These are phyloP conservation scores for Hybognathus amarus DNA, from an alignment of 2,797 vertebrate species.

Conservation along the genomic window DNA sequence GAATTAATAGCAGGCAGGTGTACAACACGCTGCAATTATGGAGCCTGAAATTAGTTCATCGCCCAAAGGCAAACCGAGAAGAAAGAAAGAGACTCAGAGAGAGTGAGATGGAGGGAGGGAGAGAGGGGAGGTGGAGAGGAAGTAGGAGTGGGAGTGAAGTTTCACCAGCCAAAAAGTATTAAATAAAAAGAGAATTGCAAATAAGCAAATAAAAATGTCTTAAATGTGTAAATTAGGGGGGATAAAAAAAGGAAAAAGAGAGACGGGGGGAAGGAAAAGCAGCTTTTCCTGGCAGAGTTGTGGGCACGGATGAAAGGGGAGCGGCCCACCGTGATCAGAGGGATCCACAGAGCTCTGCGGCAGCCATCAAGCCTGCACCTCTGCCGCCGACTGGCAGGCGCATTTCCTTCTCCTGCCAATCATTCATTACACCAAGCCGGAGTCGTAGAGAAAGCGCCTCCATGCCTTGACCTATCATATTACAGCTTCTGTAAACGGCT, in stretches of 20 bases:
- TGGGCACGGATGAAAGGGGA: constrained; percentile 90
- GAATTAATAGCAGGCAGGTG: constrained; percentile 98
- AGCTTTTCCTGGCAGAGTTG: constrained; percentile 91
- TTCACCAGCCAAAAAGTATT: constrained; percentile 77
- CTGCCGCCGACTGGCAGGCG: constrained; percentile 89
- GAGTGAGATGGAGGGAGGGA: constrained; percentile 30
- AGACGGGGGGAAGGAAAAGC: constrained; percentile 82
- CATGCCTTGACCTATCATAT: constrained; percentile 95
- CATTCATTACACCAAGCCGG: constrained; percentile 90
- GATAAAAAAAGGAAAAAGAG: constrained; percentile 66
- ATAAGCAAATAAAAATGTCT: constrained; percentile 98
- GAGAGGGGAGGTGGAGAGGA: constrained; percentile 55
- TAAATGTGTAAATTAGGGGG: constrained; percentile 99
- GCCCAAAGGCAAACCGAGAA: constrained; percentile 89
- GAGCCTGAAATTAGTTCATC: constrained; percentile 97
- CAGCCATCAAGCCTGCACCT: constrained; percentile 88
- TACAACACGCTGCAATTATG: constrained; percentile 98
- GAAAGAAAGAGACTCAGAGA: constrained; percentile 71
- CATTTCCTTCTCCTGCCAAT: constrained; percentile 90
- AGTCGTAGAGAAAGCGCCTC: constrained; percentile 89
- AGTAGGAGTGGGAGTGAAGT: constrained; percentile 75
- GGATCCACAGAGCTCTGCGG: constrained; percentile 86
- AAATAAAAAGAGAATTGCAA: constrained; percentile 87
- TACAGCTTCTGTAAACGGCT: constrained; percentile 97
- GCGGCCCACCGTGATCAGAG: constrained; percentile 96